Base-by-base conservation (phyloP, 2,797 vertebrate genomes). In the Dermochelys coriacea region DNA sequence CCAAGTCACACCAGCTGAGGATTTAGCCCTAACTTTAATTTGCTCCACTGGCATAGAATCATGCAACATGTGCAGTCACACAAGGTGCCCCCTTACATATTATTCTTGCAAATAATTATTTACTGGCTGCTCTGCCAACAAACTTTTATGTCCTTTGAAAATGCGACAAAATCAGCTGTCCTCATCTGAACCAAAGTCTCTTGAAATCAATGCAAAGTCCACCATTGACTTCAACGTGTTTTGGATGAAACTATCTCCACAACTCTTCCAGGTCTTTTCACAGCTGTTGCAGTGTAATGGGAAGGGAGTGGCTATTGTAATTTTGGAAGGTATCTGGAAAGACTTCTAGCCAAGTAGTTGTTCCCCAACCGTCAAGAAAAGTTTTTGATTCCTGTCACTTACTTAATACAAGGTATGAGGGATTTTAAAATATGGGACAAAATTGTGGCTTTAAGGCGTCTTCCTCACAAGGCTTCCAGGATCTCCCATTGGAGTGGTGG, bases 381-480 rank as follows among this genome's bases (percentile, higher is more conserved):
- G 80, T 18, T 9, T 45, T 82, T 79, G 3, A 68, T 83, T 57
- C 75, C 45, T 61, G 6, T 79, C 15, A 71, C 21, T 2, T 84
- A 12, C 68, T 94, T 52, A 3, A 54, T 49, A 49, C 3, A 45
- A 93, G 8, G 8, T 51, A 80, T 81, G 27, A 82, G 34, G 18
- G 82, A 80, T 31, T 4, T 29, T 59, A 74, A 93, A 86, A 12
- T 49, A 68, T 50, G 55, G 31, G 88, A 11, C 1, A 94, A 93
- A 93, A 78, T 54, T 82, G 6, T 21, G 50, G 7, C 52, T 93
- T 84, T 77, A 93, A 95, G 23, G 23, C 0, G 0, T 6, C 1
- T 49, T 85, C 34, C n/a, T 91, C 93, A 52, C 84, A 83, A 80
- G 9, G 2, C 6, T 68, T 91, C 81, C 86, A 90, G 54, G 91